Conservation (phyloP, 1,140 invertebrate genomes). For the Caerostris extrusa region DNA sequence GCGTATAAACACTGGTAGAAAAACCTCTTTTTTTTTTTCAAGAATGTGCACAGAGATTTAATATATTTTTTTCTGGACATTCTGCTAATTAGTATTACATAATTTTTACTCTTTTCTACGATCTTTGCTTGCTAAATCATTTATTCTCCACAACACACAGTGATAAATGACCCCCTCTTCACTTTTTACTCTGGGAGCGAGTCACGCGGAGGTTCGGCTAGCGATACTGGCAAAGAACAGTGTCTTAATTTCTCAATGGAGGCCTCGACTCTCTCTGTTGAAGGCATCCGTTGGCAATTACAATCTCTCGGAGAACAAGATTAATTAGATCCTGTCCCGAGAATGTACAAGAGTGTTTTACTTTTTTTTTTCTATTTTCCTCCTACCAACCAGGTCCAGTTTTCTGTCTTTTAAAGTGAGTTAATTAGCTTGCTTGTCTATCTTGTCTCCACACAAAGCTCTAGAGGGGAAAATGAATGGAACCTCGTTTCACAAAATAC, state of each 20-base stretch:
- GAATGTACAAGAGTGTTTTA: not conserved
- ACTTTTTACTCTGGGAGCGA: conserved; percentile 31
- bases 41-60: not conserved
- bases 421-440: conserved; percentile 54
- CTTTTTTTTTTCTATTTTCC: not conserved
- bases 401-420: conserved; percentile 51
- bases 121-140: not conserved
- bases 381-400: not conserved
- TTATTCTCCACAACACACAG: conserved; percentile 25
- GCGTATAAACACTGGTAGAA: not conserved
- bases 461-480: not conserved
- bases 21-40: not conserved
- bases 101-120: not conserved
- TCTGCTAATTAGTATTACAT: conserved; percentile 46
- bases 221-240: conserved; percentile 15
- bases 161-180: conserved; percentile 38
- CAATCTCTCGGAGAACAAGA: conserved; percentile 47
- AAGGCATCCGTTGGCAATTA: conserved; percentile 30
- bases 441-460: not conserved
- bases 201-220: not conserved
- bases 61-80: not conserved
- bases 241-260: conserved; percentile 59
- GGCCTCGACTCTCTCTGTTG: not conserved
- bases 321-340: conserved; percentile 6
- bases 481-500: not conserved